Evolutionary conservation across 2,797 vertebrate genomes (phyloP).

Genomic region (Sebastes steindachneri): DNA sequence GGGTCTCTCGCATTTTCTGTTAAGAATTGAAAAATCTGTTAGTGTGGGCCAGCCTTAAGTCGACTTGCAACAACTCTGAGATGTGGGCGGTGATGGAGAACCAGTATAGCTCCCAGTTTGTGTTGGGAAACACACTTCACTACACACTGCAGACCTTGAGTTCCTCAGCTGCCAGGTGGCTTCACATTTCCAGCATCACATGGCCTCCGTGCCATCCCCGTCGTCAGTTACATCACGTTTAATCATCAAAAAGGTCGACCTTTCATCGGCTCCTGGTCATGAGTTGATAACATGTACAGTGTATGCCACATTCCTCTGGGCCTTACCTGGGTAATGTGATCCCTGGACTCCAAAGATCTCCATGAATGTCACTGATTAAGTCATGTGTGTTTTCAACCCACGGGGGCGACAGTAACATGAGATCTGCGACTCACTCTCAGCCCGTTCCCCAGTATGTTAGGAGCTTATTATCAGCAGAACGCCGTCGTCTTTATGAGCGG

Average conservation of each 20-base stretch:
- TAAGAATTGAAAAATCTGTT: no score
- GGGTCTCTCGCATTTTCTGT: no score
- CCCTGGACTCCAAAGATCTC: slow-evolving; percentile 52
- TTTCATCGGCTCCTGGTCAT: slow-evolving; percentile 67
- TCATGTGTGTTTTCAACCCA: slow-evolving; percentile 52
- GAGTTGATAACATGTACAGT: slow-evolving; percentile 65
- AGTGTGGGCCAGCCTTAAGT: no score
- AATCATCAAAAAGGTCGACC: slow-evolving; percentile 68
- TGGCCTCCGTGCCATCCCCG: neutral
- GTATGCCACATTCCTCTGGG: slow-evolving; percentile 59
- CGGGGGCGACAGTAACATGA: slow-evolving; percentile 52
- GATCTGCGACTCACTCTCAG: slow-evolving; percentile 31
- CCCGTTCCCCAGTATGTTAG: neutral
- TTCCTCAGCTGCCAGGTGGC: neutral
- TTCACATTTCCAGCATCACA: slow-evolving; percentile 14
- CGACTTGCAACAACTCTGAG: no score
- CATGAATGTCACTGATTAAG: slow-evolving; percentile 71
- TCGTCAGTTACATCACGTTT: slow-evolving; percentile 68
- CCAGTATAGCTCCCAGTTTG: neutral
- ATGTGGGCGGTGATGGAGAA: no score
- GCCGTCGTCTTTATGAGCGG: neutral
- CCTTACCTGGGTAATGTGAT: slow-evolving; percentile 75
- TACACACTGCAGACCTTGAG: neutral
- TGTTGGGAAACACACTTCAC: neutral
- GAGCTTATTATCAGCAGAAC: slow-evolving; percentile 27